Evolutionary conservation across 2,113 vertebrate genomes (phyloP).

Genomic region (Tupaia chinensis): DNA sequence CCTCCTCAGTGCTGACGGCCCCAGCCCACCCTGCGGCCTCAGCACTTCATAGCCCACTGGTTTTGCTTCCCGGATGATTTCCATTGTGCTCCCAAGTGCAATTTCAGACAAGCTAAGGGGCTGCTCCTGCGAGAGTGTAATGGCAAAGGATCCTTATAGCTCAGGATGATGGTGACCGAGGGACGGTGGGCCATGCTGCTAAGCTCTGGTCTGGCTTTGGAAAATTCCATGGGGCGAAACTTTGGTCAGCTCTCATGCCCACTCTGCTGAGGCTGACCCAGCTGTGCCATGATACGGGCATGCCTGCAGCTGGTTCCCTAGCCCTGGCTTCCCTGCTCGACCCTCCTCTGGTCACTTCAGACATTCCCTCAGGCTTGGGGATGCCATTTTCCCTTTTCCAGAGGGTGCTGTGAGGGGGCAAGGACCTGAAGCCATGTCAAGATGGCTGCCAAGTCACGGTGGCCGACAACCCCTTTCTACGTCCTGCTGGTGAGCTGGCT

Average conservation of each 20-base stretch:
- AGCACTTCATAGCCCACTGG: not conserved
- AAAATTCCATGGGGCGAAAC: not conserved
- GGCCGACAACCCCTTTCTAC: not conserved
- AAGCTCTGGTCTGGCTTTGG: slow-evolving; percentile 1
- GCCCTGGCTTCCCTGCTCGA: not conserved
- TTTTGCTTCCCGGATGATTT: slow-evolving; percentile 25
- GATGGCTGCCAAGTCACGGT: not conserved
- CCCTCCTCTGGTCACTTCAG: slow-evolving; percentile 11
- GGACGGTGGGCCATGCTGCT: not conserved
- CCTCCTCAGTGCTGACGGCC: not conserved
- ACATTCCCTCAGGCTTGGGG: not conserved
- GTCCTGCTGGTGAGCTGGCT: not conserved
- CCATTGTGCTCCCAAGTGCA: not conserved
- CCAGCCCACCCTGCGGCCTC: not conserved
- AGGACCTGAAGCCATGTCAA: not conserved
- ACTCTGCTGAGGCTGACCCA: not conserved
- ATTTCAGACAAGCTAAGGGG: not conserved
- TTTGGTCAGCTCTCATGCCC: not conserved
- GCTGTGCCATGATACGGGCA: not conserved
- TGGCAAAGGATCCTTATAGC: not conserved
- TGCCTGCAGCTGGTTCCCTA: not conserved
- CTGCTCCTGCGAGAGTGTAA: not conserved
- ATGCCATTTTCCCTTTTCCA: not conserved
- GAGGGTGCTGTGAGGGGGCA: not conserved
- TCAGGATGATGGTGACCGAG: not conserved